A percentile compares a stretch with the other conserved stretches of the same genome.
Evolutionary conservation across 2,113 vertebrate genomes (phyloP).

Genomic region (Oreamnos americanus): DNA sequence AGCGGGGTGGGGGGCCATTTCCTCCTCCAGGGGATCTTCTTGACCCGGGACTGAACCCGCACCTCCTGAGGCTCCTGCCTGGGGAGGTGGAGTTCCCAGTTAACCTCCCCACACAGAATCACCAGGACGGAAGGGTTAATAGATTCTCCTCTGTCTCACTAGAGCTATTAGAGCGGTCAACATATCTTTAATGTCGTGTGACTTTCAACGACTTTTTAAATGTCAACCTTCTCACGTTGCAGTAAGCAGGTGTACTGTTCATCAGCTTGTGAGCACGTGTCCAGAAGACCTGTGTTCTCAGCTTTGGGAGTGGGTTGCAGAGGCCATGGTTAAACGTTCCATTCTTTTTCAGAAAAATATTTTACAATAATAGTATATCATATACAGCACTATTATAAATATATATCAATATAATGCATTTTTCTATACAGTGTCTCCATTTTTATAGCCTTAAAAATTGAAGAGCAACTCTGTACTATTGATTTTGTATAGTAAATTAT

Average conservation of each 20-base stretch:
- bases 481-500: not conserved
- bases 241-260: not conserved
- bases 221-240: conserved; percentile 43
- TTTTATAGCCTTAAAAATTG: not conserved
- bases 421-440: not conserved
- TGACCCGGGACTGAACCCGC: rapidly evolving
- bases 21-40: not conserved
- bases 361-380: not conserved
- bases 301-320: not conserved
- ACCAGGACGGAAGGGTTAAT: conserved; percentile 56
- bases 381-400: not conserved
- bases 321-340: too few species aligned
- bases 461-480: not conserved
- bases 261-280: not conserved
- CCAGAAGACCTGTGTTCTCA: not conserved
- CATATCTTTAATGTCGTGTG: conserved; percentile 68
- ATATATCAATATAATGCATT: not conserved
- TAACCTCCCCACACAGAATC: conserved; percentile 56
- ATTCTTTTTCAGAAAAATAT: not conserved
- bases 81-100: not conserved
- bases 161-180: conserved; percentile 51
- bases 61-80: not conserved
- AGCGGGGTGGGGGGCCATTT: not conserved
- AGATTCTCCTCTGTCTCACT: conserved; percentile 58
- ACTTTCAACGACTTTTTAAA: conserved; percentile 74